Conservation (phyloP, 2,888 invertebrate species). For the Drosophila meridionalis region DNA sequence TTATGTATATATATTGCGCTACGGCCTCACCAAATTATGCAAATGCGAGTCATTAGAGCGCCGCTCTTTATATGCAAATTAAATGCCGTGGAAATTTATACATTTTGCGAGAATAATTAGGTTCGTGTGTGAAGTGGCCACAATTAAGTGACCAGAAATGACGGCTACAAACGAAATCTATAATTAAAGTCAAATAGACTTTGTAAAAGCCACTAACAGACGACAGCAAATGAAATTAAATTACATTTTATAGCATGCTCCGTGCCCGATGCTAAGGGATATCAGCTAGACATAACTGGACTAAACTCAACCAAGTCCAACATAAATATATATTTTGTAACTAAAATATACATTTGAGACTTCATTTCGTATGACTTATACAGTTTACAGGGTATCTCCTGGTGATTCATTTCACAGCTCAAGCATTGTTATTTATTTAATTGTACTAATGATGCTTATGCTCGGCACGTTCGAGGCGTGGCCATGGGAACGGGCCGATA, state of each 20-base stretch:
- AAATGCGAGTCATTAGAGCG: constrained; percentile 51
- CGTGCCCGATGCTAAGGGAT: background rate
- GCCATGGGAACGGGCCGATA: constrained; percentile 26
- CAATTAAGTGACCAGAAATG: constrained; percentile 55
- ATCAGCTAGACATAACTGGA: background rate
- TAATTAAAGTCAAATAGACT: constrained; percentile 57
- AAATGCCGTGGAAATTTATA: constrained; percentile 55
- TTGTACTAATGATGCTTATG: constrained; percentile 40
- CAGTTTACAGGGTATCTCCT: constrained; percentile 3
- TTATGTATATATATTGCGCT: background rate
- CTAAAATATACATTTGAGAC: background rate
- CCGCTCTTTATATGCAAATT: constrained; percentile 57
- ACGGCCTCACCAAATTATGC: constrained; percentile 45
- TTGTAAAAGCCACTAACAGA: constrained; percentile 17
- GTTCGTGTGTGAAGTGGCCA: constrained; percentile 46
- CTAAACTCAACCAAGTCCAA: background rate
- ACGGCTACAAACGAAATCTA: constrained; percentile 49
- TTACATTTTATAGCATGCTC: background rate
- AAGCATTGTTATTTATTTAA: constrained; percentile 19
- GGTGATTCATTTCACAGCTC: background rate
- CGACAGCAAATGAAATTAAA: constrained; percentile 44
- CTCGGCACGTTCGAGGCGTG: constrained; percentile 42
- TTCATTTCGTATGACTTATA: background rate
- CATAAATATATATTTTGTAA: background rate
- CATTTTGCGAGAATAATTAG: constrained; percentile 49